Evolutionary conservation across 2,888 invertebrate genomes (phyloP).

Genomic region (Chironomus riparius): DNA sequence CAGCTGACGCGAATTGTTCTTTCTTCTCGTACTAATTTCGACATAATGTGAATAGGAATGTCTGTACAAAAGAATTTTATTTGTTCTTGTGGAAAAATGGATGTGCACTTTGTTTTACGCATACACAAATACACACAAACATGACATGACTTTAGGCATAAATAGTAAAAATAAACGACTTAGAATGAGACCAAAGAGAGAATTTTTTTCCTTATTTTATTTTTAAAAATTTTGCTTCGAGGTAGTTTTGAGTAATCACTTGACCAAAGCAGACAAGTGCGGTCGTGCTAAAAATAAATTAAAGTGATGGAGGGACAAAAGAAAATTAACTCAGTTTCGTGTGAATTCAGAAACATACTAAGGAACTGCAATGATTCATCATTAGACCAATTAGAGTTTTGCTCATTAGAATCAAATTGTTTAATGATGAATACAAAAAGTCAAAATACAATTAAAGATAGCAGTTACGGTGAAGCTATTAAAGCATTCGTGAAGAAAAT

Average conservation of each 20-base stretch:
- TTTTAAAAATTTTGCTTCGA: no score
- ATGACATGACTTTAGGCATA: not conserved
- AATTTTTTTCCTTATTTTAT: not conserved
- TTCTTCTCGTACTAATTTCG: no score
- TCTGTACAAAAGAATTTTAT: not conserved
- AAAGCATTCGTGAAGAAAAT: slow-evolving; percentile 21
- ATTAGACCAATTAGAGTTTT: slow-evolving; percentile 16
- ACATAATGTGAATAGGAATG: no score
- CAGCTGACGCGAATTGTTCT: not conserved
- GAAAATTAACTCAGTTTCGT: not conserved
- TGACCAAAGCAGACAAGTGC: not conserved
- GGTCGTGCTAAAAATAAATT: not conserved
- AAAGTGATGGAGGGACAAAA: not conserved
- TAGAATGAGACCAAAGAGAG: not conserved
- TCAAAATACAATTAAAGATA: not conserved
- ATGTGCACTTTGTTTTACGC: not conserved
- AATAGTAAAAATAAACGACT: not conserved
- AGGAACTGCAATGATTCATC: slow-evolving; percentile 19
- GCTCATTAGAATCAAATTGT: slow-evolving; percentile 6
- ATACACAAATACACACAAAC: not conserved
- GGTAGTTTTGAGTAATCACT: not conserved
- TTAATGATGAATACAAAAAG: not conserved
- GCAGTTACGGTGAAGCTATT: slow-evolving; percentile 19
- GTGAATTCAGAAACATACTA: not conserved
- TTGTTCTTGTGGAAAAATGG: not conserved